Evolutionary conservation across 1,140 invertebrate species (phyloP), one percentile per base, ranked within the genome.

Genomic region (Ooceraea biroi): DNA sequence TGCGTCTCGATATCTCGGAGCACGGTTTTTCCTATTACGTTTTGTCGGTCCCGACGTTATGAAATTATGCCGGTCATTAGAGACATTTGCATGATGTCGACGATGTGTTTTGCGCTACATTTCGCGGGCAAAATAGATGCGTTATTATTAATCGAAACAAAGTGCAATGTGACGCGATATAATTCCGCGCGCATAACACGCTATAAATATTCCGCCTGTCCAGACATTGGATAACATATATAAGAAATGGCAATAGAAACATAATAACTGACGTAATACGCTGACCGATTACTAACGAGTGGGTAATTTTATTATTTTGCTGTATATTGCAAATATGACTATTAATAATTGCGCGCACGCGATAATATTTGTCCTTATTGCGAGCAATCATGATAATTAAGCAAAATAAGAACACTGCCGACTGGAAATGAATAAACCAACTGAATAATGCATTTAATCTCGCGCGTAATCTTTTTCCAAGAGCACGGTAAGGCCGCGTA

Each of bases 51-150:
- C n/a, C 36, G 27, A 30, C 30, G 10, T 52, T 25, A n/a, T 52
- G 30, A 52, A 66, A 77, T 66, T 77, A 66, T 55, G 27, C 46
- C 12, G 27, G 25, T 22, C n/a, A 77, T 71, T 30, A 46, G 7
- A 17, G 46, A 58, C 14, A 80, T 80, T 80, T 80, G 52, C 65
- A 80, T 80, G 8, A 22, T 19, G 10, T 4, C 36, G 36, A 69
- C 57, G 55, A 68, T 55, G 58, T 17, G 58, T n/a, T 27, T 12
- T 12, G 41, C 57, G 50, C 17, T 48, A 48, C 3, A 8, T 52
- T 17, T 76, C 30, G 58, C 14, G 46, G 27, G 44, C 25, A 36
- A 27, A 69, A 19, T 12, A 57, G 5, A 57, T 5, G 19, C 19
- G 52, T 46, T 14, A 14, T 41, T 36, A 25, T 55, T 69, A 44